phyloP scores from a whole-genome alignment of 2,888 invertebrate genomes.

The Chrysomela aeneicollis region DNA sequence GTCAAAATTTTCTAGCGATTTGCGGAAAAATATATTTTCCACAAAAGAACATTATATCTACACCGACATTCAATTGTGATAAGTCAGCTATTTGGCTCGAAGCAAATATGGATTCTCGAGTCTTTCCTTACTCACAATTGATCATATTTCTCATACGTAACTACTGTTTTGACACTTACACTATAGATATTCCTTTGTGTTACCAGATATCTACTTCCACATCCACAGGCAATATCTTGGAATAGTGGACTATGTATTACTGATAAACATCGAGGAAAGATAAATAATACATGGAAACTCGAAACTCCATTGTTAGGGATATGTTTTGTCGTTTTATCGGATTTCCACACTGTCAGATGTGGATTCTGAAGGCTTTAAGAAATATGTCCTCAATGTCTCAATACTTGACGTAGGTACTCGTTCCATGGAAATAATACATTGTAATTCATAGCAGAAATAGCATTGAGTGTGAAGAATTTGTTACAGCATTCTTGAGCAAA shows the following conservation, averaged over 20 bases:
- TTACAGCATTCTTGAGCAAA: too few species aligned
- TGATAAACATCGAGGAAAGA: neutral
- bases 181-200: neutral
- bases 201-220: neutral
- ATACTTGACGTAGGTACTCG: too few species aligned
- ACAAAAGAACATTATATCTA: too few species aligned
- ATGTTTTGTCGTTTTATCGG: neutral
- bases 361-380: neutral
- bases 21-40: too few species aligned
- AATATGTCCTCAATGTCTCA: too few species aligned
- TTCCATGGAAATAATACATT: too few species aligned
- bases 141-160: neutral
- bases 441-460: too few species aligned
- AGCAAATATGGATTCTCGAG: too few species aligned
- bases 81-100: too few species aligned
- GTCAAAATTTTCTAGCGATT: too few species aligned
- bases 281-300: conserved; percentile 1
- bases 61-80: too few species aligned
- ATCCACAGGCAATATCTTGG: neutral
- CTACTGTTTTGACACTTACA: neutral
- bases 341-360: neutral
- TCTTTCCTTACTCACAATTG: neutral
- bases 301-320: neutral
- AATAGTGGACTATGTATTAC: neutral
- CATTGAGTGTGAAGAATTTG: too few species aligned